Conservation (phyloP, 2,113 vertebrate species). For the Trichechus manatus region DNA sequence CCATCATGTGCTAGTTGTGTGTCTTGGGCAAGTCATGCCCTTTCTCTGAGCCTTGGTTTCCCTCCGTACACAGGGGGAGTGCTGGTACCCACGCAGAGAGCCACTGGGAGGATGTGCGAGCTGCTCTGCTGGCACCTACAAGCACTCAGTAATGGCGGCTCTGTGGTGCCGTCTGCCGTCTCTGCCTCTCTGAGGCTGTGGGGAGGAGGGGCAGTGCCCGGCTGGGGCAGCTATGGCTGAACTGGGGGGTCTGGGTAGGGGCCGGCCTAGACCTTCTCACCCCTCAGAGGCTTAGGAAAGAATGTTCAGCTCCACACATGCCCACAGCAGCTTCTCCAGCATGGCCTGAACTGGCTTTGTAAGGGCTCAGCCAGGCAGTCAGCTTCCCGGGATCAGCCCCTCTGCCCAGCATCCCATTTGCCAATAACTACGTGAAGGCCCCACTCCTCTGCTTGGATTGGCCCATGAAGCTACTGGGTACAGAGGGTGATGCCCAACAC, state of each 20-base stretch:
- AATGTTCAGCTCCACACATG: neutral
- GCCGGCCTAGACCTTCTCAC: neutral
- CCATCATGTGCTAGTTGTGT: neutral
- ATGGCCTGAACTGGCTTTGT: neutral
- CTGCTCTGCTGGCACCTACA: too few species aligned
- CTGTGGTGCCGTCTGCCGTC: neutral
- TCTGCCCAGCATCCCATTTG: neutral
- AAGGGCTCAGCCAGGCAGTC: neutral
- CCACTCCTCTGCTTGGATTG: neutral
- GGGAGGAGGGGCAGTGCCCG: neutral
- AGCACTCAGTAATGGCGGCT: neutral
- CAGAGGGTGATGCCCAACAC: neutral
- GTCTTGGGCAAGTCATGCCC: neutral
- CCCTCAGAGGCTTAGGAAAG: neutral
- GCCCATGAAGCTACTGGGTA: neutral
- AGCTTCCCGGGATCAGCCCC: neutral
- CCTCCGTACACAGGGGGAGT: neutral
- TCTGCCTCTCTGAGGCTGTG: neutral
- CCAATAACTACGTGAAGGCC: neutral
- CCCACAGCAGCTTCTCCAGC: neutral
- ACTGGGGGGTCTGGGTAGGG: neutral
- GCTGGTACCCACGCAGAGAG: neutral
- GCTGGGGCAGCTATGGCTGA: neutral
- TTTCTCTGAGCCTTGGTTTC: neutral
- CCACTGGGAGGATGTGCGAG: neutral